Conservation (phyloP, 2,888 invertebrate genomes). For the Litoditis marina region DNA sequence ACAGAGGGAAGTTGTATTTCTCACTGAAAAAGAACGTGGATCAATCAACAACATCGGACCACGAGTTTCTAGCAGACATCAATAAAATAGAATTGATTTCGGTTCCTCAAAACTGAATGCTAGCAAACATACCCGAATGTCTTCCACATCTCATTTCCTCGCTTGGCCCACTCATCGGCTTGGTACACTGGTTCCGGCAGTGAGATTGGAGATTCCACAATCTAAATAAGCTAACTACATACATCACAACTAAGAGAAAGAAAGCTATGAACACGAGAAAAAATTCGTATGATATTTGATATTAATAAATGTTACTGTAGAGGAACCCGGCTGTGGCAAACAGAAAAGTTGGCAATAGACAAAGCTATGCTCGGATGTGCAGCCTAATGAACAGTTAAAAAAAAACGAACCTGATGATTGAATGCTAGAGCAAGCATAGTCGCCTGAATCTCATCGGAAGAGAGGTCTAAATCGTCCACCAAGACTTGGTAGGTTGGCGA, state of each 20-base stretch:
- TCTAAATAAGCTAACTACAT: conserved; percentile 12
- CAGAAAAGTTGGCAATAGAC: too few species aligned
- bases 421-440: conserved; percentile 27
- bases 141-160: conserved; percentile 33
- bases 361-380: too few species aligned
- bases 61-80: too few species aligned
- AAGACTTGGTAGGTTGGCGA: conserved; percentile 40
- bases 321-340: too few species aligned
- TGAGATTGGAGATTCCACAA: conserved; percentile 22
- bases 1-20: conserved; percentile 1
- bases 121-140: conserved; percentile 10
- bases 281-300: too few species aligned
- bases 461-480: conserved; percentile 31
- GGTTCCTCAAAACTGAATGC: neutral
- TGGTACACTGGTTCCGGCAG: conserved; percentile 52
- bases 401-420: conserved; percentile 24
- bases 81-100: too few species aligned
- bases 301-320: too few species aligned
- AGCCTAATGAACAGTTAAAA: too few species aligned
- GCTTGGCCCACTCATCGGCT: conserved; percentile 53
- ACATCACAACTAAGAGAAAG: too few species aligned
- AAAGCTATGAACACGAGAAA: too few species aligned
- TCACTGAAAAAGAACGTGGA: conserved; percentile 5
- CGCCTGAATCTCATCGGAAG: conserved; percentile 34
- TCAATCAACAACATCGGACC: too few species aligned